Base-by-base conservation (phyloP, 1,140 invertebrate species). In the Bombus polaris region DNA sequence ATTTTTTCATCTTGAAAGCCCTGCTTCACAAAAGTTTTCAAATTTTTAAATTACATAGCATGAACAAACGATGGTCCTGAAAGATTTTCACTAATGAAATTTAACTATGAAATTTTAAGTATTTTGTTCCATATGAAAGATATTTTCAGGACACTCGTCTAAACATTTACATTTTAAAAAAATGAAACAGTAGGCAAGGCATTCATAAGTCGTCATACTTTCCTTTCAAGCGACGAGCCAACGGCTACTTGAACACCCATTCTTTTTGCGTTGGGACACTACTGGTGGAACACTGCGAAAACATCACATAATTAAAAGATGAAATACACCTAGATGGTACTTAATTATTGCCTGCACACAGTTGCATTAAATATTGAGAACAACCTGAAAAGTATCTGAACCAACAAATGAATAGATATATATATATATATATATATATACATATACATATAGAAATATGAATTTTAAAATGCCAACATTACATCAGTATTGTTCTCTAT, bases 191-290 rank as follows among this genome's bases (percentile, higher is more conserved):
- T 88, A 90, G 87, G 86, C 79, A 89, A 91, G 91, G 82, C 78
- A 94, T 94, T 95, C 89, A 95, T 92, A 91, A 93, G 93, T 93
- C 93, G 91, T 95, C 93, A 92, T 94, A 90, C 92, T 94, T 95
- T 95, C 93, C 93, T 95, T 95, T 95, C 93, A 95, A 94, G 94
- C 94, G 91, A 93, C 94, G 93, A 94, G 91, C 92, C 93, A 89
- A 93, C 91, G 92, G 93, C 94, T 93, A 91, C 94, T 94, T 92
- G 93, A 93, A 92, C 93, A 91, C 92, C 93, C 90, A 93, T 95
- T 94, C 93, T 94, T 94, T 95, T 93, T 94, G 92, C 93, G 91
- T 94, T 93, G 94, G 92, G 93, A 91, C 91, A 92, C 93, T 93
- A 91, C 90, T 86, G 88, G 91, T 91, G 92, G 92, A 93, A 94